Evolutionary conservation across 2,888 invertebrate genomes (phyloP).

Genomic region (Sphaeridia pumilis): DNA sequence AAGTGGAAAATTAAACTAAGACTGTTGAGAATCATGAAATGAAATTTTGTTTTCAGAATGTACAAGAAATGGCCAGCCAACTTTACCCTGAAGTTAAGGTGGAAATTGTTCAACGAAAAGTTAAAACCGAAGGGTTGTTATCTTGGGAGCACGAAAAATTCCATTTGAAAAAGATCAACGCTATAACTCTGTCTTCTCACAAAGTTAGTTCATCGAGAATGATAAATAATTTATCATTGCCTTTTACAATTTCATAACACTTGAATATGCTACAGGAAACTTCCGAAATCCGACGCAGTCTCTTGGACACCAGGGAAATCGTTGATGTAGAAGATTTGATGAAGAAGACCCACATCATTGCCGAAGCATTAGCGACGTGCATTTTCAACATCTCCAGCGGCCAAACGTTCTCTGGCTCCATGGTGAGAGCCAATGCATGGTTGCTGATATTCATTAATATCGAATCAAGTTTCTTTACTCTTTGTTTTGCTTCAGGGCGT

Average conservation of each 20-base stretch:
- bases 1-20: too few species aligned
- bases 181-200: slow-evolving; percentile 28
- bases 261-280: too few species aligned
- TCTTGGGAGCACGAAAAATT: slow-evolving; percentile 97
- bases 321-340: slow-evolving; percentile 49
- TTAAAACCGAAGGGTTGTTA: slow-evolving; percentile 76
- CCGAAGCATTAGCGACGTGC: slow-evolving; percentile 71
- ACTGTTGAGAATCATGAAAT: too few species aligned
- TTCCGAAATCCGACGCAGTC: slow-evolving; percentile 35
- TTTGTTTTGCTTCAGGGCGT: too few species aligned
- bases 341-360: slow-evolving; percentile 59
- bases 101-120: slow-evolving; percentile 82
- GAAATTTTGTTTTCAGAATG: slow-evolving; percentile 45
- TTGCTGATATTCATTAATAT: too few species aligned
- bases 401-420: slow-evolving; percentile 57
- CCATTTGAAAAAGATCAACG: slow-evolving; percentile 60
- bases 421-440: too few species aligned
- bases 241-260: too few species aligned
- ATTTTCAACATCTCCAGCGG: slow-evolving; percentile 56
- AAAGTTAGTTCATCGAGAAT: too few species aligned
- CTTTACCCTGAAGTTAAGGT: slow-evolving; percentile 43
- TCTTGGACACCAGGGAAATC: slow-evolving; percentile 52
- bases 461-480: too few species aligned
- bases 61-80: slow-evolving; percentile 48
- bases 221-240: too few species aligned